A percentile compares a stretch with the other conserved stretches of the same genome.
phyloP scores from a whole-genome alignment of 2,888 invertebrate species.

The Pocota personata region DNA sequence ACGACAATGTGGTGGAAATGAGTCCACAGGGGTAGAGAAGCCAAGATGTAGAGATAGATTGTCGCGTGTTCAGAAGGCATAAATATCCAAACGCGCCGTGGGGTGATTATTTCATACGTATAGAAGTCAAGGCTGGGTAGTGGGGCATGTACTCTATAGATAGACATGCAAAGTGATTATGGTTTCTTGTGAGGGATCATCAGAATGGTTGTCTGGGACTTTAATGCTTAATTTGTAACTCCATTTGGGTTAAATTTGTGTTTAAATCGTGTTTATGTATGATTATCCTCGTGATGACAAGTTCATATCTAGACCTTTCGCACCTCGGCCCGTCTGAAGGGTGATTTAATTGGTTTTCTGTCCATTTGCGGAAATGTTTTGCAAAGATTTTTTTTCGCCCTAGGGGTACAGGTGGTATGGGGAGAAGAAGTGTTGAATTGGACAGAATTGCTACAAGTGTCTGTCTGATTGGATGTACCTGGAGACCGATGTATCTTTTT shows the following conservation, averaged over 20 bases:
- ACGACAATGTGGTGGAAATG: slow-evolving; percentile 64
- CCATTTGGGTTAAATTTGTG: slow-evolving; percentile 61
- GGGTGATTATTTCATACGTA: slow-evolving; percentile 63
- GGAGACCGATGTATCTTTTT: too few species aligned
- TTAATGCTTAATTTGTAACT: slow-evolving; percentile 71
- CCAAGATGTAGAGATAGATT: slow-evolving; percentile 27
- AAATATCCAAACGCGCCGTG: slow-evolving; percentile 65
- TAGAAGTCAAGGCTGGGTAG: slow-evolving; percentile 59
- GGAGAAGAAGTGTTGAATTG: too few species aligned
- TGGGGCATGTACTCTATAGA: background rate
- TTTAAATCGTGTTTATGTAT: slow-evolving; percentile 61
- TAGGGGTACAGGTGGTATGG: background rate
- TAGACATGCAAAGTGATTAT: slow-evolving; percentile 61
- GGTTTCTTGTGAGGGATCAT: slow-evolving; percentile 26
- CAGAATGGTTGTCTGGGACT: slow-evolving; percentile 54
- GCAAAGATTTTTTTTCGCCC: background rate
- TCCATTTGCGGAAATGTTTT: background rate
- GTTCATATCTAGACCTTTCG: slow-evolving; percentile 49
- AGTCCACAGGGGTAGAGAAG: slow-evolving; percentile 1
- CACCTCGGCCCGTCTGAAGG: background rate
- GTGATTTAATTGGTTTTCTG: slow-evolving; percentile 40
- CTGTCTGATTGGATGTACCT: too few species aligned
- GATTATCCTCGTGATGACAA: slow-evolving; percentile 70
- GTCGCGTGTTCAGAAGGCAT: slow-evolving; percentile 68
- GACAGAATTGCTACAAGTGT: too few species aligned